Evolutionary conservation across 2,113 vertebrate genomes (phyloP), one percentile per base, ranked within the genome.

Genomic region (Caranx ignobilis): DNA sequence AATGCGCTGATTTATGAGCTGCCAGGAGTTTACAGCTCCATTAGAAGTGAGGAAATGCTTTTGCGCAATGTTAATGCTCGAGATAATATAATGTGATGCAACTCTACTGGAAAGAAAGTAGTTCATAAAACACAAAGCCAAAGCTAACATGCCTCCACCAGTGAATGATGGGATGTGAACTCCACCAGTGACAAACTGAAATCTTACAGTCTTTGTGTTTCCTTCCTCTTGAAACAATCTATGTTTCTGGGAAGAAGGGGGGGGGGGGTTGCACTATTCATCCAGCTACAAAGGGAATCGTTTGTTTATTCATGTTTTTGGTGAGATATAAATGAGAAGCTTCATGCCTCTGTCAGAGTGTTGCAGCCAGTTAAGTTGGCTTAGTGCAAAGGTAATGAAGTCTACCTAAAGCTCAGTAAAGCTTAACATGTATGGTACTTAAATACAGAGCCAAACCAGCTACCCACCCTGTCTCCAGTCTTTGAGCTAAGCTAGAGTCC

Each of bases 1-100:
- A 88, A 83, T 72, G 48, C 26, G 55, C 5, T 86, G 88, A 93
- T 92, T 88, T 86, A 93, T 89, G 81, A 80, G 87, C 83, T 79
- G 76, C 74, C 88, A 72, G 56, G 34, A 39, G 61, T 90, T 91
- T 83, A 88, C 50, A 78, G 82, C 80, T 89, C 84, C 69, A 86
- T 88, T 87, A 86, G 67, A 67, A 82, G 72, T 52, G 68, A 85
- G 87, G 71, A 74, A 85, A 84, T 68, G 34, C 43, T 71, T 75
- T 47, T 74, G 61, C 68, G 55, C 85, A 84, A 75, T 66, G 59
- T 73, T 67, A 37, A 45, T 11, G 3, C 52, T 71, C 70, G 39
- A 34, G 65, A 73, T 81, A 68, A 73, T 78, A 52, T 79, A 2
- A 64, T 26, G 57, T 26, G 43, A 62, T 34, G 26, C 55, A 48